Evolutionary conservation across 1,140 invertebrate species (phyloP).

Genomic region (Heliothis subflexa): DNA sequence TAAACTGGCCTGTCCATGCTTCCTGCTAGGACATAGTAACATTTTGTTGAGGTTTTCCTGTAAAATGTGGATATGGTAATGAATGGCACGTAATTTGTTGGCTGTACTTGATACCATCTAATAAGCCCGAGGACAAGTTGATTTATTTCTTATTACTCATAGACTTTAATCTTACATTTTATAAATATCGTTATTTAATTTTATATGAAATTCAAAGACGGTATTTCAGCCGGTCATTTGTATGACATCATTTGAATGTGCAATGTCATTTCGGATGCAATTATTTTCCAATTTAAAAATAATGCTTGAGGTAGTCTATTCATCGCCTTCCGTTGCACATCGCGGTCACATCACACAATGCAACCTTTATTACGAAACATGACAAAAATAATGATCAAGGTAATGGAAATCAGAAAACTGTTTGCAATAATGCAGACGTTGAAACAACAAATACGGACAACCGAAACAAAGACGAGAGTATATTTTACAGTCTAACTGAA

Average conservation of each 20-base stretch:
- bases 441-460: neutral
- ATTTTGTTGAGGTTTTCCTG: constrained; percentile 33
- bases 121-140: too few species aligned
- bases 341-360: constrained; percentile 33
- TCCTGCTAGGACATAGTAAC: constrained; percentile 58
- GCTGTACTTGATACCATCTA: constrained; percentile 13
- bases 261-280: constrained; percentile 15
- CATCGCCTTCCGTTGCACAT: constrained; percentile 29
- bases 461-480: neutral
- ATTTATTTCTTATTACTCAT: constrained; percentile 5
- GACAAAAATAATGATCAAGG: constrained; percentile 20
- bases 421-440: constrained; percentile 6
- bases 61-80: constrained; percentile 26
- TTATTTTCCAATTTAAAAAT: constrained; percentile 17
- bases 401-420: constrained; percentile 23
- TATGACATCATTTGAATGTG: neutral
- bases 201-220: neutral
- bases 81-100: constrained; percentile 15
- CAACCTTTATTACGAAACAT: constrained; percentile 28
- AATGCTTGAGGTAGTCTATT: constrained; percentile 27
- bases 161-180: neutral
- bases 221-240: neutral
- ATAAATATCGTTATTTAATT: neutral
- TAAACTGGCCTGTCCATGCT: constrained; percentile 64
- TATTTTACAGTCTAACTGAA: constrained; percentile 32